Evolutionary conservation across 2,888 invertebrate genomes (phyloP), one percentile per base, ranked within the genome.

Genomic region (Noctua janthe): DNA sequence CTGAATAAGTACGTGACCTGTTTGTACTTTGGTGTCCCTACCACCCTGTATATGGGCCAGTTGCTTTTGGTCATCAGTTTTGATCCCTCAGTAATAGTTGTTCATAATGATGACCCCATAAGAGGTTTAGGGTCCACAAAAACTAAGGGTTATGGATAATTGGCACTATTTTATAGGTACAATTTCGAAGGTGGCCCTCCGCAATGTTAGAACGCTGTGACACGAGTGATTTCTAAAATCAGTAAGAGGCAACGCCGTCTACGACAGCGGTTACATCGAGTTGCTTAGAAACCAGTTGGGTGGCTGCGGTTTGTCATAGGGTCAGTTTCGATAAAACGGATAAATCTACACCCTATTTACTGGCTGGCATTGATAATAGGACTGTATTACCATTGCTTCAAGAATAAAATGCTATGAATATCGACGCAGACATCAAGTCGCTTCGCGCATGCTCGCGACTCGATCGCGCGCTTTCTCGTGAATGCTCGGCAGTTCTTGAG

Each of bases 131-230:
- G 13, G 47, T 47, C 5, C 66, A 74, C 29, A 47, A 47, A 62
- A 66, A 66, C 15, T 8, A 35, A 64, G 2, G 5, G 23, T 29
- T 56, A 56, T 35, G 49, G n/a, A 64, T 54, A 74, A 76, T 84
- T 88, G 85, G 86, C 84, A 84, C 79, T 76, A 74, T 75, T 49
- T 69, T 73, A 43, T 23, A 71, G 71, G 64, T 17, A 35, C 35
- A 35, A 20, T 59, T 56, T n/a, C 10, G 23, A 23, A 56, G 23
- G 10, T 10, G 23, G 8, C 56, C 23, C 3, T 54, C 54, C 13
- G 59, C n/a, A 29, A n/a, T 59, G 59, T 2, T 15, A n/a, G 13
- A 59, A 4, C n/a, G 11, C 23, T 23, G 23, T 23, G 10, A 23
- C 56, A 10, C 56, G 2, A 20, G 23, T 23, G 54, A 23, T 54